Base-by-base conservation (phyloP, 1,140 invertebrate species). In the Akabosia matsudoensis region DNA sequence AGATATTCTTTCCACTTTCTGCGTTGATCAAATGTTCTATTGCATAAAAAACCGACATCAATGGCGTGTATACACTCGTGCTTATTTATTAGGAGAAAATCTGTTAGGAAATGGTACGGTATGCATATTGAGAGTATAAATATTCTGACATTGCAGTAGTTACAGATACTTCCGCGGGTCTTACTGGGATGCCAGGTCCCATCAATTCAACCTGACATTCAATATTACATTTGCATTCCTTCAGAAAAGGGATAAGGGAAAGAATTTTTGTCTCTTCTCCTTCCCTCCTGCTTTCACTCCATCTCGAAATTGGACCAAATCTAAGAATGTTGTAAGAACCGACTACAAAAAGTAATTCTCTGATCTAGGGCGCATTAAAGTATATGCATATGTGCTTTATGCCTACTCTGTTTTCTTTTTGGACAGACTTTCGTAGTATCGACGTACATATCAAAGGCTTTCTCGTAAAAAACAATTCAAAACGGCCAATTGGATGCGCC, bases 171-270 rank as follows among this genome's bases (percentile, higher is more conserved):
- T 10, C 37, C 7, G 37, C 37, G 54, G 54, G 3, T 16, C 4
- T 56, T 4, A 22, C 31, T 13, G 28, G 31, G 61, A 67, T 67
- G 61, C 61, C 61, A 67, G 28, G 61, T 77, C 71, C 76, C 76
- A 77, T 77, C 76, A 77, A 77, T 77, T 77, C 76, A 77, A 77
- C 71, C 71, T 67, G 76, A 67, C 61, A 78, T 74, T 33, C 76
- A 78, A 74, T 52, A 78, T 78, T 78, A 73, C 76, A 73, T 74
- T 74, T 74, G 73, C 37, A 54, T 72, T 72, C 70, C 37, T 26
- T 45, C 70, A 70, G 14, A 70, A 30, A 45, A 45, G 18, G 7
- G 37, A 45, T 10, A 18, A 45, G 18, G 37, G 37, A 45, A 45
- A 45, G 37, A 18, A n/a, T n/a, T n/a, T n/a, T n/a, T n/a, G n/a